Base-by-base conservation (phyloP, 2,113 vertebrate genomes). In the Tinamus guttatus region DNA sequence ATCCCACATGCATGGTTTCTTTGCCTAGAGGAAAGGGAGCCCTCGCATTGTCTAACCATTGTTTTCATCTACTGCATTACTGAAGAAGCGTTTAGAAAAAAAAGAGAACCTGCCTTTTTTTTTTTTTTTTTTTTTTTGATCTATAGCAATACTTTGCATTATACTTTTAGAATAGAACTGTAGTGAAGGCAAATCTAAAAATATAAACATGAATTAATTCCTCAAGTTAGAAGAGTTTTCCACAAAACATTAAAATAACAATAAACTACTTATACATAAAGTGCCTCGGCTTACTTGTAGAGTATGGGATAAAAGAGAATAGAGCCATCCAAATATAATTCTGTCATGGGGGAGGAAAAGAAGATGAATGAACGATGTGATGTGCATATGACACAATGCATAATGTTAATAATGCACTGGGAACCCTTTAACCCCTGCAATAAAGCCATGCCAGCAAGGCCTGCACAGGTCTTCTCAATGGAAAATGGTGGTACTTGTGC, bases 281-380 rank as follows among this genome's bases (percentile, higher is more conserved):
- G 78, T 36, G 70, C 6, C 5, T 54, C 21, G 43, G 45, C 6
- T 56, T 65, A 14, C 7, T 34, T 38, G 4, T 38, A 7, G 7
- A 54, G 9, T 11, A 14, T 6, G 1, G 5, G 34, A 6, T 17
- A 0, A 2, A 9, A 43, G 5, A 16, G 45, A 22, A 27, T 30
- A 30, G 10, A 34, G 3, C 45, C 4, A 43, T 19, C 30, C 30
- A 3, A 4, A 2, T 14, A 36, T 15, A 74, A 62, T 65, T 73
- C 59, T 85, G 54, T 17, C 68, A 52, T 14, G 11, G 19, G 27
- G 52, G 25, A 5, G n/a, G 9, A 25, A 19, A 59, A 63, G 83
- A 54, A 5, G 27, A 40, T 16, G 22, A 71, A 22, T 4, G 34
- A 84, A 11, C 30, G 17, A 62, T 41, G 20, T 3, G 12, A 56